These are phyloP conservation scores for Capitulum mitella DNA, from an alignment of 2,888 invertebrate genomes.

Conservation along the genomic window DNA sequence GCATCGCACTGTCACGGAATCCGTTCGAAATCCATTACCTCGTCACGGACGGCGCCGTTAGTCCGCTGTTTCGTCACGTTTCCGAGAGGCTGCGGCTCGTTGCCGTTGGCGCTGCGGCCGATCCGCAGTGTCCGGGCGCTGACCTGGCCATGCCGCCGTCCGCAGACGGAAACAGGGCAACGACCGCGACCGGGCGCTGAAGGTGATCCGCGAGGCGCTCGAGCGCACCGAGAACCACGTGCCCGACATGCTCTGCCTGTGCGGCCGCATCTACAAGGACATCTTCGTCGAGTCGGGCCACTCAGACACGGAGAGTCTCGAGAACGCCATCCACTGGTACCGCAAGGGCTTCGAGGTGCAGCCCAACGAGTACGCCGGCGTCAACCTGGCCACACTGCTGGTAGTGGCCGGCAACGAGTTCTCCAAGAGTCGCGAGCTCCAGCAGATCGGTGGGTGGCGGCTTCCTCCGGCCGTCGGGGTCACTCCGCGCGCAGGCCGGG, in stretches of 20 bases:
- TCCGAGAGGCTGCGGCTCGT: too few species aligned
- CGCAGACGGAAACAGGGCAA: constrained; percentile 15
- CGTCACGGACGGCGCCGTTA: too few species aligned
- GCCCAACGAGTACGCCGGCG: constrained; percentile 98
- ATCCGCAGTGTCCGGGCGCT: too few species aligned
- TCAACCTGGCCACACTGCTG: constrained; percentile 92
- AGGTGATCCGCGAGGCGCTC: constrained; percentile 82
- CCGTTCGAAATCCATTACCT: too few species aligned
- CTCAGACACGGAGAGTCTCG: constrained; percentile 74
- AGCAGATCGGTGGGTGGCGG: constrained; percentile 71
- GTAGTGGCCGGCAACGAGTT: constrained; percentile 96
- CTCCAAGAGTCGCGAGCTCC: constrained; percentile 78
- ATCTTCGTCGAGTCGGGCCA: constrained; percentile 95
- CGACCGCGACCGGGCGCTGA: constrained; percentile 86
- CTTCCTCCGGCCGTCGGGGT: too few species aligned
- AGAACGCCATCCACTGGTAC: constrained; percentile 94
- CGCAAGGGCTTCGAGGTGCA: constrained; percentile 95
- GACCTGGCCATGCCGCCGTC: too few species aligned
- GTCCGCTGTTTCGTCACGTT: too few species aligned
- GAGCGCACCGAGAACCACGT: constrained; percentile 89
- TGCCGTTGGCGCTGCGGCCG: too few species aligned
- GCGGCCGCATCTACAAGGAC: constrained; percentile 94
- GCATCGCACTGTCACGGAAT: too few species aligned
- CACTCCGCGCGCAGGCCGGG: constrained; percentile 36
- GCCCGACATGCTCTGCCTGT: constrained; percentile 94